Evolutionary conservation across 2,888 invertebrate genomes (phyloP), one percentile per base, ranked within the genome.

Genomic region (Drosophila silvestris): DNA sequence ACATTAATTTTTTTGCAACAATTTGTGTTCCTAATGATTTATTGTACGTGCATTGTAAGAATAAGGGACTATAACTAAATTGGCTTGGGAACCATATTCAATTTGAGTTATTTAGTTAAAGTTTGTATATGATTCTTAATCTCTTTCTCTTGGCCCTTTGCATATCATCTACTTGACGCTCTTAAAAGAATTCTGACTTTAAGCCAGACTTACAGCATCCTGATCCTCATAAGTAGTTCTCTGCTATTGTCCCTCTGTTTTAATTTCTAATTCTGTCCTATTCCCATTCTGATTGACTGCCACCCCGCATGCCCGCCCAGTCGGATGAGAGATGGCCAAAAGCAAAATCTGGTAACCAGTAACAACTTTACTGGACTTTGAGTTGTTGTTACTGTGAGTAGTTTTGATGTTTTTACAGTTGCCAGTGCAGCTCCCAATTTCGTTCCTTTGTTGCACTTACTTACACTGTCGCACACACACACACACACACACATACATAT

Each of bases 401-500:
- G 77, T 68, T 78, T 71, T 72, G 63, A 70, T 63, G 79, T 63
- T 76, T 79, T 81, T 82, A 79, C 79, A 70, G 76, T 79, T 76
- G 66, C 72, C 39, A 63, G 53, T 51, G 39, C 44, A 61, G 66
- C 33, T 53, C 19, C 58, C 59, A 68, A 63, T 52, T 58, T 53
- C 47, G 64, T 64, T 78, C 51, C 70, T 79, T 65, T 70, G 60
- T 62, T 70, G 52, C 69, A 58, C 70, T 54, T 50, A 65, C 68
- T 66, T 57, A 74, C 54, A 67, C 64, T 62, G 26, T 54, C 26
- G 41, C 30, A 39, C 70, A 51, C n/a, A 54, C 70, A 54, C 59
- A 33, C 51, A 39, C 54, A 41, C 73, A 66, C 63, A 60, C 39
- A 30, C 30, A 57, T 0, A 19, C 6, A 52, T 12, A 41, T 28